Evolutionary conservation across 2,113 vertebrate species (phyloP), one percentile per base, ranked within the genome.

Genomic region (Rhineura floridana): DNA sequence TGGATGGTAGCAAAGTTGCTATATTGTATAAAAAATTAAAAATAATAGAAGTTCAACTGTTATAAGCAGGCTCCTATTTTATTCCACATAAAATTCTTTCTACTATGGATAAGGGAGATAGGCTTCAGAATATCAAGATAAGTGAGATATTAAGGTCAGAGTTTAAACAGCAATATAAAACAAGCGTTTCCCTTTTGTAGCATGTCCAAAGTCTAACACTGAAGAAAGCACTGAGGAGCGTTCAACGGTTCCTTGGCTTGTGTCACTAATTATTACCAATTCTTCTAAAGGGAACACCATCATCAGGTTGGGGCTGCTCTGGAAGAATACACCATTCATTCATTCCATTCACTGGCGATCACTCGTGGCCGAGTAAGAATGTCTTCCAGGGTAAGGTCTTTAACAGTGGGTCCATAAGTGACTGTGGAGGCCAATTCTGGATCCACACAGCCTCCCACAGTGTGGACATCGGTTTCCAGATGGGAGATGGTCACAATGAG

Each of bases 51-150:
- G 17, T 72, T 21, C 3, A 15, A 39, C 36, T 23, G 36, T 72
- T 39, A 59, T 59, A 21, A 59, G 86, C 87, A 88, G 30, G 65
- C 90, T 59, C 81, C 83, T 36, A 50, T 77, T 81, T 90, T 85
- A 87, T 90, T 92, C 86, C 91, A 78, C 59, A 86, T 6, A 50
- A 89, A 88, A 75, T 81, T n/a, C 69, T 55, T 84, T 85, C 81
- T 85, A 83, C 62, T 59, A 85, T 10, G 62, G 89, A 44, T 79
- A 81, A 92, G 65, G 52, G 83, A 48, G 88, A 90, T 82, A 25
- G 83, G 87, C 73, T 23, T 36, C 2, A 3, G 23, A 55, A 6
- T 42, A 87, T 90, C 70, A 73, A 79, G 7, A 33, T 73, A 55
- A 87, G 85, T 83, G 17, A 73, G 69, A 90, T 78, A 93, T 46